These are phyloP conservation scores for Scaptomyza polygonia DNA, from an alignment of 2,888 invertebrate species.

Conservation along the genomic window DNA sequence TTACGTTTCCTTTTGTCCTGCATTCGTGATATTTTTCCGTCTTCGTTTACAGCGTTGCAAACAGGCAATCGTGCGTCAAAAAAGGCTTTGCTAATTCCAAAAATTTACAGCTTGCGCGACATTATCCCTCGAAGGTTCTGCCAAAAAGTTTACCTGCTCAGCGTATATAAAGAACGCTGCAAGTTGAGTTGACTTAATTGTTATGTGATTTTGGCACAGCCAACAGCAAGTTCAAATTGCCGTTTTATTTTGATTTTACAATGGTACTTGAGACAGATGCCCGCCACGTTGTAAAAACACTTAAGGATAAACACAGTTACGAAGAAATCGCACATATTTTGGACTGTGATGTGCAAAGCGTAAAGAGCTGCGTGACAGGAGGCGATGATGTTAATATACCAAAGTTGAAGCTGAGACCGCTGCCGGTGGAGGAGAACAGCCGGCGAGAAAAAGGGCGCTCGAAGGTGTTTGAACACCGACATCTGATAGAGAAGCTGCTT, in stretches of 20 bases:
- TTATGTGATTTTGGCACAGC: constrained; percentile 43
- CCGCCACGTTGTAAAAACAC: constrained; percentile 34
- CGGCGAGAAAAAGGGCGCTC: constrained; percentile 60
- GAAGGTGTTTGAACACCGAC: constrained; percentile 59
- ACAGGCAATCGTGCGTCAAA: not conserved
- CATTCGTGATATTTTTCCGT: not conserved
- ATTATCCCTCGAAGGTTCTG: constrained; percentile 13
- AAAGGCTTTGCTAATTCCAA: constrained; percentile 28
- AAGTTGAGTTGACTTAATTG: constrained; percentile 16
- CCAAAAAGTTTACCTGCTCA: constrained; percentile 35
- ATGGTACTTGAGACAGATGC: constrained; percentile 41
- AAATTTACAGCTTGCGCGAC: constrained; percentile 26
- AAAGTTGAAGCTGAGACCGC: constrained; percentile 17
- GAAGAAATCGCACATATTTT: constrained; percentile 64
- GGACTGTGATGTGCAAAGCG: constrained; percentile 57
- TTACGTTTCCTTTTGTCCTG: not conserved
- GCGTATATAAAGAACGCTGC: constrained; percentile 20
- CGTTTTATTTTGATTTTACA: not conserved
- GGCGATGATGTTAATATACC: constrained; percentile 26
- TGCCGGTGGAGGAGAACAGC: constrained; percentile 4
- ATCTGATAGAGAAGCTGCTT: constrained; percentile 55
- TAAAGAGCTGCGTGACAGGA: constrained; percentile 42
- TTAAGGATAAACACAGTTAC: constrained; percentile 37
- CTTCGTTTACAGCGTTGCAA: not conserved
- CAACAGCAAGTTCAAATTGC: constrained; percentile 38